Conservation (phyloP, 2,797 vertebrate species). For the Syndactyla subalaris region DNA sequence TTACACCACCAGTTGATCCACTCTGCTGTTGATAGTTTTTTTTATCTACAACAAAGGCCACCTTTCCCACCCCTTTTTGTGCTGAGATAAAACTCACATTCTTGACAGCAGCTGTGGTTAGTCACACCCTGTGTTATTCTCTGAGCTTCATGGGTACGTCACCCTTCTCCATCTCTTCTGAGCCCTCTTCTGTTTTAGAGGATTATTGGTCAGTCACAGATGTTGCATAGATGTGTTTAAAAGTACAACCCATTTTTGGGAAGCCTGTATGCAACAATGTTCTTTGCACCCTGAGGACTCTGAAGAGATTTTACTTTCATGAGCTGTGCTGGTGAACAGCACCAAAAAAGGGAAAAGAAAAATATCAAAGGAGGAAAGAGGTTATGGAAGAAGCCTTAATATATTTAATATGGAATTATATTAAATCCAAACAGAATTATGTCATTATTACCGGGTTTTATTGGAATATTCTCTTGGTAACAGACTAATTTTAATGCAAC, state of each 20-base stretch:
- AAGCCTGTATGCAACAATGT: neutral
- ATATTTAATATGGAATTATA: conserved; percentile 65
- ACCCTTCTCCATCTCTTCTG: neutral
- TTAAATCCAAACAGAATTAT: conserved; percentile 66
- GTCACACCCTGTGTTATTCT: neutral
- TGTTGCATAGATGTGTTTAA: neutral
- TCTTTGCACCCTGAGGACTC: neutral
- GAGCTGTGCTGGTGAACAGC: neutral
- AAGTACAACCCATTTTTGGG: neutral
- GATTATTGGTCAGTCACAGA: neutral
- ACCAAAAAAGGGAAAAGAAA: neutral
- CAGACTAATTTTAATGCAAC: conserved; percentile 59
- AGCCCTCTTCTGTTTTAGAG: neutral
- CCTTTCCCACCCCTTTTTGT: neutral
- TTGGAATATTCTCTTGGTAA: conserved; percentile 70
- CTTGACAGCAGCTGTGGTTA: neutral
- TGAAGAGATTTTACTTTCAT: neutral
- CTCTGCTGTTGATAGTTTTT: neutral
- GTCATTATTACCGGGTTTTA: conserved; percentile 64
- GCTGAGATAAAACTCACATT: neutral
- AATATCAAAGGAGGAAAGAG: conserved; percentile 2
- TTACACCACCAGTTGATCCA: neutral
- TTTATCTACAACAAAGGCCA: neutral
- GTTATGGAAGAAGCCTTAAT: conserved; percentile 11
- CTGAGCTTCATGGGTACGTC: neutral